Percentiles rank a stretch among this genome's conserved stretches.
Conservation (phyloP, 2,113 vertebrate species). For the Oncorhynchus gorbuscha region DNA sequence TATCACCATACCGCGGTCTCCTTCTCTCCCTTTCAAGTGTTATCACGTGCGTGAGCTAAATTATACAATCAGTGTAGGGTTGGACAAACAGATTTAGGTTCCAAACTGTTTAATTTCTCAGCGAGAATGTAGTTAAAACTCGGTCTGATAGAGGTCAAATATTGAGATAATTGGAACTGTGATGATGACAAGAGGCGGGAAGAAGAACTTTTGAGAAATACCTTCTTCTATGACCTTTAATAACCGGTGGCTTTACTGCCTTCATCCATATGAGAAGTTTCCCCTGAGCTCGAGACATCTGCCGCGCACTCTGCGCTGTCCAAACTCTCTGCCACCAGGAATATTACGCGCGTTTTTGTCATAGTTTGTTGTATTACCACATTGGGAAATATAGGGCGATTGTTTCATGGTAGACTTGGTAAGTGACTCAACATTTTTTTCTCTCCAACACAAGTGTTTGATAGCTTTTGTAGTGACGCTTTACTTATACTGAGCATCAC, state of each 20-base stretch:
- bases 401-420: constrained; percentile 36
- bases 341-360: background rate
- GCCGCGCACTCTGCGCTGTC: background rate
- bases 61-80: constrained; percentile 46
- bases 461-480: background rate
- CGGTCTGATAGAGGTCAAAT: constrained; percentile 28
- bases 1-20: background rate
- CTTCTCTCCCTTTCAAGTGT: constrained; percentile 57
- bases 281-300: constrained; percentile 30
- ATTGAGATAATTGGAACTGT: constrained; percentile 17
- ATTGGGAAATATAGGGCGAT: background rate
- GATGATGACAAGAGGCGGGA: background rate
- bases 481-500: background rate
- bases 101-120: constrained; percentile 46
- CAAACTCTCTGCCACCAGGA: background rate
- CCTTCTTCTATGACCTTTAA: background rate
- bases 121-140: constrained; percentile 35
- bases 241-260: background rate
- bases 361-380: constrained; percentile 14
- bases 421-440: constrained; percentile 2
- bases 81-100: constrained; percentile 48
- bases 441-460: background rate
- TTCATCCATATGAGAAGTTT: constrained; percentile 50
- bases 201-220: background rate
- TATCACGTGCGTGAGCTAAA: constrained; percentile 71